These are phyloP conservation scores for Neopipo cinnamomea DNA, from an alignment of 2,113 vertebrate genomes.

Conservation along the genomic window DNA sequence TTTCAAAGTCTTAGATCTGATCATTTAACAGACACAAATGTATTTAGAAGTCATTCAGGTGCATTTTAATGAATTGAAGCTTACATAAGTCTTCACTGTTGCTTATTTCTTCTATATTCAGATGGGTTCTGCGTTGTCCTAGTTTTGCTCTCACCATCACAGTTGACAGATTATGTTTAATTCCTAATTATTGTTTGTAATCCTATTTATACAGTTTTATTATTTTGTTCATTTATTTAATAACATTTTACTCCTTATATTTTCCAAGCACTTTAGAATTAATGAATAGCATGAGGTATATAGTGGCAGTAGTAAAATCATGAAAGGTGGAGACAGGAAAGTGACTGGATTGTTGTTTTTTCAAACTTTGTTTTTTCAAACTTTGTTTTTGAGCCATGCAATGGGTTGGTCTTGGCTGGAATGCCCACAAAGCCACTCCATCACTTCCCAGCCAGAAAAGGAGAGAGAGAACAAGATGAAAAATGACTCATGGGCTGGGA, in stretches of 20 bases:
- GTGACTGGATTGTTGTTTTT: background rate
- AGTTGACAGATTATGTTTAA: slow-evolving; percentile 23
- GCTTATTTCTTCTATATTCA: slow-evolving; percentile 1
- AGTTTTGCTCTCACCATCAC: slow-evolving; percentile 10
- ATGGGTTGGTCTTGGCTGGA: too few relatives aligned
- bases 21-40: background rate
- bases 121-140: background rate
- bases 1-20: background rate
- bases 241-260: slow-evolving; percentile 20
- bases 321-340: background rate
- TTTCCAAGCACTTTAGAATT: slow-evolving; percentile 28
- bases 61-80: background rate
- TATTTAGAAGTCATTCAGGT: background rate
- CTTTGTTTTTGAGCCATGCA: background rate
- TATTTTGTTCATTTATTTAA: slow-evolving; percentile 64
- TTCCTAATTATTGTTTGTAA: slow-evolving; percentile 58
- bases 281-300: background rate
- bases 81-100: background rate
- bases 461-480: too few relatives aligned
- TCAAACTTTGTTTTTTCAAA: background rate
- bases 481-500: too few relatives aligned
- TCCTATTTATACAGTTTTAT: slow-evolving; percentile 56
- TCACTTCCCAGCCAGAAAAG: too few relatives aligned
- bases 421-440: too few relatives aligned
- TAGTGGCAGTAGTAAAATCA: background rate